phyloP scores from a whole-genome alignment of 1,140 invertebrate species.

The Lycorma delicatula region DNA sequence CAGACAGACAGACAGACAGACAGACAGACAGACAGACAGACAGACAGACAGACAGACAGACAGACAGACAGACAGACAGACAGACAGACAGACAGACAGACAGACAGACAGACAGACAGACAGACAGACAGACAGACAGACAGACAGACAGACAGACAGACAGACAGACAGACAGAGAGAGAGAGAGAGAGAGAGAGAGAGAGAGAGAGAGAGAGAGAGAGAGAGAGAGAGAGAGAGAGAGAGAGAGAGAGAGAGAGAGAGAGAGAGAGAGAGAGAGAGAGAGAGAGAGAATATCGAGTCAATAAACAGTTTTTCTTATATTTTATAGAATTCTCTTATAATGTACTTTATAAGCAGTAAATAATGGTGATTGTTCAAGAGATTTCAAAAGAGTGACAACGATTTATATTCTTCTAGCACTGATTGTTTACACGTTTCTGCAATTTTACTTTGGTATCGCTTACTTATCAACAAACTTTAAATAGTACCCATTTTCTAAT shows the following conservation, averaged over 20 bases:
- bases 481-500: no score
- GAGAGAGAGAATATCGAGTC: constrained; percentile 3
- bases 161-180: not conserved
- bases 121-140: not conserved
- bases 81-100: constrained; percentile 9
- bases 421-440: no score
- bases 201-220: constrained; percentile 15
- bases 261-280: constrained; percentile 16
- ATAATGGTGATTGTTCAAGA: no score
- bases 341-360: no score
- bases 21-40: not conserved
- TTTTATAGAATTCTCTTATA: no score
- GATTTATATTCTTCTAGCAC: no score
- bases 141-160: not conserved
- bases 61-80: constrained; percentile 5
- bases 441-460: no score
- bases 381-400: no score
- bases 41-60: not conserved
- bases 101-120: constrained; percentile 5
- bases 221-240: constrained; percentile 4
- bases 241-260: constrained; percentile 14
- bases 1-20: not conserved
- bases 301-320: no score
- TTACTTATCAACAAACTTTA: no score
- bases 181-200: constrained; percentile 14